phyloP scores from a whole-genome alignment of 2,888 invertebrate species.

The Lottia scabra region DNA sequence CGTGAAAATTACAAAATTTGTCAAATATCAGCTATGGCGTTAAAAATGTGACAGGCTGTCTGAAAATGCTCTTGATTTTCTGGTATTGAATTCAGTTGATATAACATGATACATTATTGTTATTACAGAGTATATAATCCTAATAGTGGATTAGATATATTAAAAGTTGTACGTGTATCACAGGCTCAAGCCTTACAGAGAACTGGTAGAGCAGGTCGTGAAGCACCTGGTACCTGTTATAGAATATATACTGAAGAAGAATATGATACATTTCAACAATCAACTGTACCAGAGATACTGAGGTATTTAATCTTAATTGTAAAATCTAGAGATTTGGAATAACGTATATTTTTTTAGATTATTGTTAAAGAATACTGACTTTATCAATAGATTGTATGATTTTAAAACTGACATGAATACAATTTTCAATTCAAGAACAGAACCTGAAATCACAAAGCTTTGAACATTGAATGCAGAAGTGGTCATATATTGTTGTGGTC shows the following conservation, averaged over 20 bases:
- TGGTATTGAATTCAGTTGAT: neutral
- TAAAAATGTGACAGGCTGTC: neutral
- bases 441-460: too few species aligned
- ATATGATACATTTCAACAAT: constrained; percentile 79
- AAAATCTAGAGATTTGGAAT: too few species aligned
- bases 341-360: too few species aligned
- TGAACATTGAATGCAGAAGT: too few species aligned
- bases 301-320: constrained; percentile 61
- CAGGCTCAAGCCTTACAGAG: constrained; percentile 95
- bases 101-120: constrained; percentile 3
- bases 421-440: too few species aligned
- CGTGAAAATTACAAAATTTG: too few species aligned
- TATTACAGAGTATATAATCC: constrained; percentile 77
- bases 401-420: too few species aligned
- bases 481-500: too few species aligned
- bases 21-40: too few species aligned
- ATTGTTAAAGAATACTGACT: too few species aligned
- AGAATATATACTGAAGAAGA: constrained; percentile 85
- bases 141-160: constrained; percentile 83
- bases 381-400: too few species aligned
- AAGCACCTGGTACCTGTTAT: constrained; percentile 85
- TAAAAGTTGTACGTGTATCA: constrained; percentile 85
- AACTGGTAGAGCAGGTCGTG: constrained; percentile 91
- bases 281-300: constrained; percentile 89
- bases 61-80: neutral